phyloP scores from a whole-genome alignment of 1,140 invertebrate species.

The Arctopsyche grandis region DNA sequence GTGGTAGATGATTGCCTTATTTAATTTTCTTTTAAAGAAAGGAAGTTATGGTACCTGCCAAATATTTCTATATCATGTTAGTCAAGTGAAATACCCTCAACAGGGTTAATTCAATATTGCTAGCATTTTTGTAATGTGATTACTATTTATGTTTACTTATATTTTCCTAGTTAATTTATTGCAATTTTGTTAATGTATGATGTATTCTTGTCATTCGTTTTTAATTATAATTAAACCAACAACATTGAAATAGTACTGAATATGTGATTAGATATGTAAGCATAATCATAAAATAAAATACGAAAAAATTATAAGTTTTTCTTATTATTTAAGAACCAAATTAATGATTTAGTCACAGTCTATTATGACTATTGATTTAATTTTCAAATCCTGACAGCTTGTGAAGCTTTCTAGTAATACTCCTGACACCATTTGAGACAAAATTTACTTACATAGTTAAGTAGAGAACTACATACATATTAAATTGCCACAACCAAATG shows the following conservation, averaged over 20 bases:
- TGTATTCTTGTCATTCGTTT: constrained; percentile 2
- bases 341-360: too few species aligned
- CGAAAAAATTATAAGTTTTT: not conserved
- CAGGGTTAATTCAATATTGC: not conserved
- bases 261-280: constrained; percentile 17
- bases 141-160: constrained; percentile 7
- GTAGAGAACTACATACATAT: too few species aligned
- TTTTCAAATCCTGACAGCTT: too few species aligned
- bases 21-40: constrained; percentile 33
- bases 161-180: constrained; percentile 23
- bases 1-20: constrained; percentile 34
- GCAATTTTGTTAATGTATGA: not conserved
- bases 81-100: not conserved
- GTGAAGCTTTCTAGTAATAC: too few species aligned
- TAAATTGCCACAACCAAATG: too few species aligned
- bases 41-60: constrained; percentile 37
- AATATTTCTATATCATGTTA: constrained; percentile 23
- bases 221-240: not conserved
- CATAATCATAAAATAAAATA: constrained; percentile 16
- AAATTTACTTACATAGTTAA: too few species aligned
- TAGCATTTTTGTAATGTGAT: constrained; percentile 19
- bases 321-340: too few species aligned
- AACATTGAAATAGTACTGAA: not conserved
- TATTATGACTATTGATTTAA: too few species aligned
- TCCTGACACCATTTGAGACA: too few species aligned